Percentiles rank a stretch among this genome's conserved stretches.
phyloP scores from a whole-genome alignment of 1,140 invertebrate species.

The Doryteuthis pealeii region DNA sequence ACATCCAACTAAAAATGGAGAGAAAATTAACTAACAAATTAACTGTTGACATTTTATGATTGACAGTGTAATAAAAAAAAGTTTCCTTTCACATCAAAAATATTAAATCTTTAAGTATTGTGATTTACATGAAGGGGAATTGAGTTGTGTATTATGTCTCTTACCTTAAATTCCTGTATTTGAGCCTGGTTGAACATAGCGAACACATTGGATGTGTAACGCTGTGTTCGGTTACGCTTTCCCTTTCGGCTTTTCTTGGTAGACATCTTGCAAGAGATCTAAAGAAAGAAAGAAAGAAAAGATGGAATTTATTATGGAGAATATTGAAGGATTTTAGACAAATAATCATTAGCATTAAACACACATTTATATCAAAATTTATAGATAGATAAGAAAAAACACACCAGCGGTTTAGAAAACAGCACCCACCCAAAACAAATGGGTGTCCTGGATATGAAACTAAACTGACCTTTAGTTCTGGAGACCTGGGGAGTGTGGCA shows the following conservation, averaged over 20 bases:
- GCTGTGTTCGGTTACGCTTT: slow-evolving; percentile 73
- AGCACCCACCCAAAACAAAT: background rate
- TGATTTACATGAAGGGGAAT: too few species aligned
- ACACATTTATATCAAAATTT: background rate
- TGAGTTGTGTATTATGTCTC: background rate
- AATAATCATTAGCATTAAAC: slow-evolving; percentile 10
- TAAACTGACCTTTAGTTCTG: too few species aligned
- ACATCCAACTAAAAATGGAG: too few species aligned
- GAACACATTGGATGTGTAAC: slow-evolving; percentile 96
- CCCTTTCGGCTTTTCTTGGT: slow-evolving; percentile 69
- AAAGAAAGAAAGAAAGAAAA: background rate
- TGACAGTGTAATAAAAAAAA: too few species aligned
- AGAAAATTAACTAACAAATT: too few species aligned
- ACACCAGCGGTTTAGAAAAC: background rate
- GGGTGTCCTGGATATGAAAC: background rate
- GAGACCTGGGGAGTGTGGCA: too few species aligned
- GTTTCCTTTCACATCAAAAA: too few species aligned
- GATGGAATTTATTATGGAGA: background rate
- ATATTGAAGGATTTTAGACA: slow-evolving; percentile 12
- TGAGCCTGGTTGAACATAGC: slow-evolving; percentile 99
- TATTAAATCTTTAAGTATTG: too few species aligned
- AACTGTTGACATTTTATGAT: too few species aligned
- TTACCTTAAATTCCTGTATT: slow-evolving; percentile 94
- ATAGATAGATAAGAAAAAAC: too few species aligned
- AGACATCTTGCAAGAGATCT: slow-evolving; percentile 73